Evolutionary conservation across 1,140 invertebrate genomes (phyloP).

Genomic region (Bombus pyrosoma): DNA sequence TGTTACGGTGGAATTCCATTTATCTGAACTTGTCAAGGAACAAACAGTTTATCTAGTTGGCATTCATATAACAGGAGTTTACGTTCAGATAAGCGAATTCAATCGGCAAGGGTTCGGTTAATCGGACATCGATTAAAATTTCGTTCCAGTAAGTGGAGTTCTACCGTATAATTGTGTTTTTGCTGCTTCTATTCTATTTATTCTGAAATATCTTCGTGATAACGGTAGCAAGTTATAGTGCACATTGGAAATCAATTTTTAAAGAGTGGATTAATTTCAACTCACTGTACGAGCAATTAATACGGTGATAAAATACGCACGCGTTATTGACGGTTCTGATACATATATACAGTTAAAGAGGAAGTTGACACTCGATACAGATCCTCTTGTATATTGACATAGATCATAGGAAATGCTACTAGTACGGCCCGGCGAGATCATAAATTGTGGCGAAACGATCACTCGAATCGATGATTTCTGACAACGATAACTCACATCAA

Average conservation of each 20-base stretch:
- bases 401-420: background rate
- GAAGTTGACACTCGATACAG: background rate
- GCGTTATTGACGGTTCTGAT: background rate
- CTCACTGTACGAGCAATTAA: background rate
- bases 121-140: too few relatives aligned
- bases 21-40: too few relatives aligned
- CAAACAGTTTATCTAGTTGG: too few relatives aligned
- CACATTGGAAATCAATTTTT: background rate
- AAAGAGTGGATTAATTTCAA: background rate
- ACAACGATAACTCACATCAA: slow-evolving; percentile 4
- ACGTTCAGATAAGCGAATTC: too few relatives aligned
- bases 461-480: slow-evolving; percentile 6
- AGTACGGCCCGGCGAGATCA: background rate
- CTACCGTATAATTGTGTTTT: too few relatives aligned
- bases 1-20: too few relatives aligned
- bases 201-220: too few relatives aligned
- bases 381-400: background rate
- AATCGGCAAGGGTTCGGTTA: too few relatives aligned
- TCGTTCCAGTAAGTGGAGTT: too few relatives aligned
- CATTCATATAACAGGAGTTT: too few relatives aligned
- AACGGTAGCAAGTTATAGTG: too few relatives aligned
- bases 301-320: background rate
- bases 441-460: slow-evolving; percentile 8
- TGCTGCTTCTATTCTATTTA: too few relatives aligned
- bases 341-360: background rate